Conservation (phyloP, 2,113 vertebrate genomes). For the Trichomycterus rosablanca region DNA sequence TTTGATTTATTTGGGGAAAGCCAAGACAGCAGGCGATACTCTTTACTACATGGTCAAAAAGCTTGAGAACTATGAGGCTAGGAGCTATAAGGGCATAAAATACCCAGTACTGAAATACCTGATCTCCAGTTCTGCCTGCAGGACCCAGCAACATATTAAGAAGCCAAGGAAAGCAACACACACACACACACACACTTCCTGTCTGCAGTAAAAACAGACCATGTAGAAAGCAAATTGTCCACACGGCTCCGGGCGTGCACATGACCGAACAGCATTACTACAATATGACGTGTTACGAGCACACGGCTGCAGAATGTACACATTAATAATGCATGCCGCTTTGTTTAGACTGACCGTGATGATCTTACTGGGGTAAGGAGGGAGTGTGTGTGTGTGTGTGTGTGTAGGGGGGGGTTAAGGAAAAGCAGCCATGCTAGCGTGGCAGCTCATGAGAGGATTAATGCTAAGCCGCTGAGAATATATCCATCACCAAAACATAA, state of each 20-base stretch:
- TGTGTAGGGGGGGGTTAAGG: neutral
- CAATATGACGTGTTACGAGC: conserved; percentile 32
- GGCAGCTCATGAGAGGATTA: conserved; percentile 31
- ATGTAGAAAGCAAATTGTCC: conserved; percentile 28
- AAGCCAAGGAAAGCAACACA: conserved; percentile 5
- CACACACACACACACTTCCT: conserved; percentile 2
- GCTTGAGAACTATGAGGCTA: neutral
- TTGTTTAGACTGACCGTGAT: conserved; percentile 32
- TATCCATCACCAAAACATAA: conserved; percentile 15
- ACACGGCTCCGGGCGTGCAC: conserved; percentile 20
- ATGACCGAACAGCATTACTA: conserved; percentile 15
- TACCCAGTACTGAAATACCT: conserved; percentile 20
- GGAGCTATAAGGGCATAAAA: neutral
- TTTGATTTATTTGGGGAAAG: no score
- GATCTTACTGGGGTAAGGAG: neutral
- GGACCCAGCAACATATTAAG: conserved; percentile 35
- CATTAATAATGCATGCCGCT: conserved; percentile 40
- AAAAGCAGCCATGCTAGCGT: conserved; percentile 1
- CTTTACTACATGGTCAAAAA: no score
- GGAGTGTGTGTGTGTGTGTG: no score
- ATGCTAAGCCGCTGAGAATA: conserved; percentile 11
- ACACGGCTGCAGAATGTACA: conserved; percentile 18
- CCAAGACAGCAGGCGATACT: no score
- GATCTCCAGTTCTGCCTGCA: conserved; percentile 38
- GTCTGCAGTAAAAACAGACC: no score